Percentiles rank a stretch among this genome's conserved stretches.
These are phyloP conservation scores for Luperina nickerlii DNA, from an alignment of 2,888 invertebrate genomes.

Conservation along the genomic window DNA sequence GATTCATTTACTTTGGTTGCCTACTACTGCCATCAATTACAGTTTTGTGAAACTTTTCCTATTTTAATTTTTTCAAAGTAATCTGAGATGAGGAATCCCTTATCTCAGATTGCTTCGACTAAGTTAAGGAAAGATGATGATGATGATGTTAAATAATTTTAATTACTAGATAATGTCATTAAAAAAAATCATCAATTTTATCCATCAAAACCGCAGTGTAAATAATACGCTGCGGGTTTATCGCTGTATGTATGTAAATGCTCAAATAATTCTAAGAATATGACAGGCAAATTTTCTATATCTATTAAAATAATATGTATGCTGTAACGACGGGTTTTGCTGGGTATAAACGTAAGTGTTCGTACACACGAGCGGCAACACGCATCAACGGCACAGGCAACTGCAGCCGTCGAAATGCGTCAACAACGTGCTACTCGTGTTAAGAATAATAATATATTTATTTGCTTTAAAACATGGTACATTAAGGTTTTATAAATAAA, in stretches of 20 bases:
- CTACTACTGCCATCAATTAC: not conserved
- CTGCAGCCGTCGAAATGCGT: not conserved
- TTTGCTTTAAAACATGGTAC: no score
- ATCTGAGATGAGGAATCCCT: not conserved
- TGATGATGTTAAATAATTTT: not conserved
- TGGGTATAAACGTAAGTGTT: not conserved
- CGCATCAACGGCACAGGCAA: not conserved
- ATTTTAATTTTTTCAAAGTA: no score
- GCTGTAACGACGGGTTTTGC: not conserved
- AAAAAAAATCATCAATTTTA: not conserved
- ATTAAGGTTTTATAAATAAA: no score
- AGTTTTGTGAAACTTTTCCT: not conserved
- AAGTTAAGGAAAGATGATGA: not conserved
- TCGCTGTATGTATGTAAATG: not conserved
- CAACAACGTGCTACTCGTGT: not conserved
- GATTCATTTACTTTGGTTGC: slow-evolving; percentile 2
- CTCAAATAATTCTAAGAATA: not conserved
- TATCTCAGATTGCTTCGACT: not conserved
- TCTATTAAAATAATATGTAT: not conserved
- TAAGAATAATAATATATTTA: no score
- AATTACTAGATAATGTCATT: not conserved
- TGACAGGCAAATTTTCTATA: not conserved
- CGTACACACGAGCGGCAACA: not conserved
- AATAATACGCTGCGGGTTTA: not conserved
- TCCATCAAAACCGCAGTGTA: not conserved